Percentiles rank a stretch among this genome's conserved stretches.
phyloP scores from a whole-genome alignment of 2,797 vertebrate genomes.

The Pelochelys cantorii region DNA sequence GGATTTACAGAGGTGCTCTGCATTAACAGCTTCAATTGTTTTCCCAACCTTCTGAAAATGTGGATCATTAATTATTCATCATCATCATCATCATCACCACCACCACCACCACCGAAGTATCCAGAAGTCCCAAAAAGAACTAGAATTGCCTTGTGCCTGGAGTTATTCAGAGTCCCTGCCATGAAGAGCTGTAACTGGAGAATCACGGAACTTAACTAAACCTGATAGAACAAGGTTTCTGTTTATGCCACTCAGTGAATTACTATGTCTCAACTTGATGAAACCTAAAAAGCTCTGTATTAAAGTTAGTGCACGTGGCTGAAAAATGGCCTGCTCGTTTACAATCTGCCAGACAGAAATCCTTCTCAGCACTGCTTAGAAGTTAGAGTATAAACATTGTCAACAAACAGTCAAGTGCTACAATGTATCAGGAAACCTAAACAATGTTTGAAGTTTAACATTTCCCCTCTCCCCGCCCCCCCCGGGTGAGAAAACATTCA shows the following conservation, averaged over 20 bases:
- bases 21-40: neutral
- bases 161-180: neutral
- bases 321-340: constrained; percentile 32
- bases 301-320: neutral
- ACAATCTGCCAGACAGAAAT: constrained; percentile 64
- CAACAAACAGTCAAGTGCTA: constrained; percentile 46
- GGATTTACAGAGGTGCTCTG: neutral
- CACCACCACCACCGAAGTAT: accelerated
- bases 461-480: neutral
- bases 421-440: constrained; percentile 12
- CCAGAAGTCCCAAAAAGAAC: neutral
- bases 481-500: constrained; percentile 56
- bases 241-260: neutral
- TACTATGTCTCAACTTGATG: constrained; percentile 1
- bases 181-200: neutral
- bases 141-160: neutral
- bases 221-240: neutral
- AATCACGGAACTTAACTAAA: accelerated
- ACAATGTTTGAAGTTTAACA: constrained; percentile 55
- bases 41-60: neutral
- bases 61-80: neutral
- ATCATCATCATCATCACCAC: neutral
- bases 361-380: constrained; percentile 65
- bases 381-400: constrained; percentile 51
- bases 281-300: constrained; percentile 28